These are phyloP conservation scores for Julus scandinavius DNA, from an alignment of 2,888 invertebrate species.

Conservation along the genomic window DNA sequence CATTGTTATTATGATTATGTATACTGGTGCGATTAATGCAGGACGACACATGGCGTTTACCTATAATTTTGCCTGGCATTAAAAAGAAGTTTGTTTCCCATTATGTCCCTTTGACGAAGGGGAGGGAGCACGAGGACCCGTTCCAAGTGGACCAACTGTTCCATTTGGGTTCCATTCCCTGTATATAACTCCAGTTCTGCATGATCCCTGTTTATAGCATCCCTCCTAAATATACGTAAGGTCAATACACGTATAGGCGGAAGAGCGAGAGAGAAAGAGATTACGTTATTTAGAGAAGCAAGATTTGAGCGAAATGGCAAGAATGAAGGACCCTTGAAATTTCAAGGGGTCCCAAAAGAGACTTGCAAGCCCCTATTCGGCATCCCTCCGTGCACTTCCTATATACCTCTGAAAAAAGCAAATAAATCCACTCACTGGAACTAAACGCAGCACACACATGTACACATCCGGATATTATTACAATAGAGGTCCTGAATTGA, in stretches of 20 bases:
- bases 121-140: neutral
- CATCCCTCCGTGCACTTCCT: neutral
- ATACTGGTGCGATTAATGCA: neutral
- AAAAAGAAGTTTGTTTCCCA: slow-evolving; percentile 33
- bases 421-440: slow-evolving; percentile 33
- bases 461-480: slow-evolving; percentile 2
- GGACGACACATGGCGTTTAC: slow-evolving; percentile 25
- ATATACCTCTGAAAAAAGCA: slow-evolving; percentile 7
- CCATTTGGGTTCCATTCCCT: slow-evolving; percentile 14
- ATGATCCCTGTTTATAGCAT: neutral
- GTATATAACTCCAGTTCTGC: neutral
- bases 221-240: neutral
- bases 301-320: slow-evolving; percentile 33
- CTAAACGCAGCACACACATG: slow-evolving; percentile 2
- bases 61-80: neutral
- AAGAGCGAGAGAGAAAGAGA: slow-evolving; percentile 16
- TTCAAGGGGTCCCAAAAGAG: slow-evolving; percentile 25
- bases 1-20: slow-evolving; percentile 4
- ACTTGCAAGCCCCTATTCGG: neutral
- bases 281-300: slow-evolving; percentile 33
- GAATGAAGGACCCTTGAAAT: slow-evolving; percentile 33
- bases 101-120: neutral
- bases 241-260: slow-evolving; percentile 14
- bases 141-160: slow-evolving; percentile 33
- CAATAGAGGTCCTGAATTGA: neutral